A percentile compares a stretch with the other conserved stretches of the same genome.
These are phyloP conservation scores for Falcaria lacertinaria DNA, from an alignment of 2,888 invertebrate species.

Conservation along the genomic window DNA sequence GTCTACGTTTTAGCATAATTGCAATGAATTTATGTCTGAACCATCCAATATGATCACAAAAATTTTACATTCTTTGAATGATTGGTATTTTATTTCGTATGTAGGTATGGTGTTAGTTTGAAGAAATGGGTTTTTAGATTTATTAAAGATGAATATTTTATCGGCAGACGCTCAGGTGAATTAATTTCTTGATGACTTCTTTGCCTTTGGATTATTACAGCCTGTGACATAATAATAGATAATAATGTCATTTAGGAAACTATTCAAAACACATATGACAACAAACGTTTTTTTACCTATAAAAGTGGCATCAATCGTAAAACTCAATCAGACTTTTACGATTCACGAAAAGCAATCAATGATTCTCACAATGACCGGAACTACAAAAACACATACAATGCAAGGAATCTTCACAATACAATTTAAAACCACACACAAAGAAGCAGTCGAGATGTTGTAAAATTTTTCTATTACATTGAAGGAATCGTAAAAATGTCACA, in stretches of 20 bases:
- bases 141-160: too few relatives aligned
- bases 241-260: too few relatives aligned
- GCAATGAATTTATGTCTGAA: slow-evolving; percentile 4
- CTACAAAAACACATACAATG: slow-evolving; percentile 50
- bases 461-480: slow-evolving; percentile 55
- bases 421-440: slow-evolving; percentile 50
- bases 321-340: slow-evolving; percentile 20
- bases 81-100: slow-evolving; percentile 3
- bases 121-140: too few relatives aligned
- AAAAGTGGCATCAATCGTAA: slow-evolving; percentile 23
- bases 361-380: slow-evolving; percentile 66
- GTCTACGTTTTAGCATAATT: slow-evolving; percentile 42
- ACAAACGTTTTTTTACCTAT: not conserved
- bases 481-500: slow-evolving; percentile 63
- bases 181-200: too few relatives aligned
- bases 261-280: too few relatives aligned
- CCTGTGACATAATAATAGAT: too few relatives aligned
- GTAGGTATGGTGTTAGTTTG: too few relatives aligned
- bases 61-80: not conserved
- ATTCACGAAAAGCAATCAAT: slow-evolving; percentile 40
- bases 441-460: slow-evolving; percentile 50
- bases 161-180: too few relatives aligned
- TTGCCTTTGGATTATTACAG: too few relatives aligned
- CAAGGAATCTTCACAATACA: slow-evolving; percentile 37
- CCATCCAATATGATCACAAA: slow-evolving; percentile 14